Evolutionary conservation across 2,113 vertebrate genomes (phyloP).

Genomic region (Megalops atlanticus): DNA sequence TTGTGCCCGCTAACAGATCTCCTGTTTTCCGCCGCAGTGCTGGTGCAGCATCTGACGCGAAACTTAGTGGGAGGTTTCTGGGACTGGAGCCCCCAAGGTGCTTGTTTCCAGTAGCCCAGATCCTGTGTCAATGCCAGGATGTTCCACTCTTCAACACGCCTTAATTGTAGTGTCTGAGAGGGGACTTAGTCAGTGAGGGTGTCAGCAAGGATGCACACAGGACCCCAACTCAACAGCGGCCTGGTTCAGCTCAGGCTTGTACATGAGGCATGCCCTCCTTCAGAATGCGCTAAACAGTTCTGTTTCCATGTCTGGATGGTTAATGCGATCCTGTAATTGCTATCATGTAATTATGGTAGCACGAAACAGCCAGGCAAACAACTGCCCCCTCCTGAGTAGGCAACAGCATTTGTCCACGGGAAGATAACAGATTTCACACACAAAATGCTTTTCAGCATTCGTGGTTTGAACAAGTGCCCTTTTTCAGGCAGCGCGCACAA

Average conservation of each 20-base stretch:
- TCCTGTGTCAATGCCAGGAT: background rate
- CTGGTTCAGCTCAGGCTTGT: background rate
- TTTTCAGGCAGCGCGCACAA: background rate
- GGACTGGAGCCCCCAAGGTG: background rate
- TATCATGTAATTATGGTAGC: background rate
- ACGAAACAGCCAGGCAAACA: background rate
- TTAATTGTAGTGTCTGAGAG: background rate
- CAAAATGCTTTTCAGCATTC: background rate
- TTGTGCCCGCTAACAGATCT: background rate
- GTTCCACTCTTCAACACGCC: background rate
- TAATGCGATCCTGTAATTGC: background rate
- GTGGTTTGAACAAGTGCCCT: background rate
- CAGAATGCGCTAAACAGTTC: background rate
- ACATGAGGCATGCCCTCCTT: background rate
- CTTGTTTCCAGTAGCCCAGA: background rate
- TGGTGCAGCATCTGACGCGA: background rate
- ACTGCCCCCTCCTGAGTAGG: background rate
- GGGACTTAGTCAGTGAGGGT: background rate
- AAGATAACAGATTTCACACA: background rate
- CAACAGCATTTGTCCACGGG: background rate
- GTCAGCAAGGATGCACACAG: background rate
- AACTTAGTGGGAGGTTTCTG: background rate
- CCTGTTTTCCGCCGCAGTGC: background rate
- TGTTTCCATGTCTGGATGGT: background rate
- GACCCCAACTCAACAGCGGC: background rate